Base-by-base conservation (phyloP, 2,797 vertebrate species). In the Tangara arthus region DNA sequence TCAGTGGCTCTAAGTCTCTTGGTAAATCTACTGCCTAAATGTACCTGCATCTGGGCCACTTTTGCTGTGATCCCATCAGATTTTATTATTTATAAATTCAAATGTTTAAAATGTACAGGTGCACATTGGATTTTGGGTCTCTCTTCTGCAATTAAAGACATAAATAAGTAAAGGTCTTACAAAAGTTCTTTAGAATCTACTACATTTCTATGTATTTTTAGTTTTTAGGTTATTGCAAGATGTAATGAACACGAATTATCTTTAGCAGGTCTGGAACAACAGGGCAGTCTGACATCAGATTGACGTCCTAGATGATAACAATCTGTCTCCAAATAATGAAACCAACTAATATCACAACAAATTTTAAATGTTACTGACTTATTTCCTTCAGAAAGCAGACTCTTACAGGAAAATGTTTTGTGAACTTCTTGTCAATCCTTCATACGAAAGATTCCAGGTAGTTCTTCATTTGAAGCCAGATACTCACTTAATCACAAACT, bases 41-140 rank as follows among this genome's bases (percentile, higher is more conserved):
- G 55, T 35, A 53, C 39, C 20, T 75, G 76, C 65, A 91, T 53
- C 66, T 94, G 59, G 37, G 19, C 18, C 72, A 93, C 66, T 84
- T 96, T 61, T 91, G 22, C 46, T 80, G 56, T 57, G 73, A 95
- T 85, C 56, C 23, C 93, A 63, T 87, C 63, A 95, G 34, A 80
- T 90, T 41, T 88, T 79, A 81, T 77, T 83, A 73, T 64, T 93
- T 88, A 77, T 72, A 88, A 76, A 83, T 91, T 46, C 73, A 52
- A 73, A 47, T 37, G 21, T 71, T 80, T 64, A 57, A 88, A 91
- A 87, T 73, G 56, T 82, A 47, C 34, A 87, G 60, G 37, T 94
- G 41, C 24, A 84, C 23, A 20, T 28, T 82, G 30, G 52, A 20
- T 41, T 94, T 90, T 77, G 24, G 21, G n/a, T 35, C 6, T 89